Evolutionary conservation across 2,113 vertebrate species (phyloP).

Genomic region (Laticauda colubrina): DNA sequence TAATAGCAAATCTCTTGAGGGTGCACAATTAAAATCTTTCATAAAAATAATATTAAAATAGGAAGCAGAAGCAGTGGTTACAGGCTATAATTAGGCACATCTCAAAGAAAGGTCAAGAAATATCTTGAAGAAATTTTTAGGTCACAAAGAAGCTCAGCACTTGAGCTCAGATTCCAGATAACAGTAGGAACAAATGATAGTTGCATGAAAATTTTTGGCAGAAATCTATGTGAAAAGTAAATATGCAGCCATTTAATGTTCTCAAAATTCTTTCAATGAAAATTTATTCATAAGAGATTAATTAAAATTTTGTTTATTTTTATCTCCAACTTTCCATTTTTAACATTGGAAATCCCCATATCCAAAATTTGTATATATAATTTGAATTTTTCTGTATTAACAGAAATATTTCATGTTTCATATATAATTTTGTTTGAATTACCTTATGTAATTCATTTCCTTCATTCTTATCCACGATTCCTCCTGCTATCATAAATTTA

Average conservation of each 20-base stretch:
- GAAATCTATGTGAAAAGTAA: neutral
- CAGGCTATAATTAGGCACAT: neutral
- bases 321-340: neutral
- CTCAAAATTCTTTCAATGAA: neutral
- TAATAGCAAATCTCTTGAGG: neutral
- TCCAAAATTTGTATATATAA: neutral
- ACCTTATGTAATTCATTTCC: slow-evolving; percentile 59
- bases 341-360: neutral
- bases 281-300: neutral
- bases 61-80: neutral
- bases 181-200: neutral
- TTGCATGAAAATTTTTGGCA: neutral
- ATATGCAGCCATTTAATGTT: neutral
- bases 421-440: neutral
- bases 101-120: neutral
- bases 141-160: neutral
- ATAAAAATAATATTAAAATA: neutral
- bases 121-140: neutral
- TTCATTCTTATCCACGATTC: slow-evolving; percentile 63
- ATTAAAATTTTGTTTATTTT: neutral
- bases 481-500: slow-evolving; percentile 59
- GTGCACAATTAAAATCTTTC: neutral
- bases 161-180: neutral
- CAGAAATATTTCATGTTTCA: neutral
- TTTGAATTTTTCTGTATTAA: neutral